These are phyloP conservation scores for Anarsia innoxiella DNA, from an alignment of 2,888 invertebrate species.

Conservation along the genomic window DNA sequence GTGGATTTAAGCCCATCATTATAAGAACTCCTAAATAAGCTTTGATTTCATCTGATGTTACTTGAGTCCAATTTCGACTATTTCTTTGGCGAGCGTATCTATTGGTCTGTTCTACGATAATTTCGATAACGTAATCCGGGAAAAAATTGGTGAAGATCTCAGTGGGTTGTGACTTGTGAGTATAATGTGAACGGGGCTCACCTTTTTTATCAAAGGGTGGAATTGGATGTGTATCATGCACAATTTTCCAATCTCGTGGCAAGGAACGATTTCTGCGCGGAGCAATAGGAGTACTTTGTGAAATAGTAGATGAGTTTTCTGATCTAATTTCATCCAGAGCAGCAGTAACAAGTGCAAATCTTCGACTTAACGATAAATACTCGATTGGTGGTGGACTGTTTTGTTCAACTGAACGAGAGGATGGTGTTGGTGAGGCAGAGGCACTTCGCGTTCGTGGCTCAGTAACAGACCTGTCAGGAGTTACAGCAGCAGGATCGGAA, in stretches of 20 bases:
- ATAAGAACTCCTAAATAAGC: constrained; percentile 19
- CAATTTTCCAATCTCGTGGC: constrained; percentile 3
- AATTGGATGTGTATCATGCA: not conserved
- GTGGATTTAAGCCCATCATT: constrained; percentile 23
- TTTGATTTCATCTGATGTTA: constrained; percentile 11
- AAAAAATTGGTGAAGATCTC: constrained; percentile 8
- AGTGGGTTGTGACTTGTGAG: constrained; percentile 7
- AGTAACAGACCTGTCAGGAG: too few relatives aligned
- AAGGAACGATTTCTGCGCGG: not conserved
- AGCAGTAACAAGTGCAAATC: not conserved
- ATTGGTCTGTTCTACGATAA: constrained; percentile 9
- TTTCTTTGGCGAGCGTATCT: constrained; percentile 13
- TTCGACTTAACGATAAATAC: not conserved
- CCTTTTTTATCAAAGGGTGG: not conserved
- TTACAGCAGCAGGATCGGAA: too few relatives aligned
- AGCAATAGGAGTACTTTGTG: not conserved
- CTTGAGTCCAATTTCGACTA: constrained; percentile 7
- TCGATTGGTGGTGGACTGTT: not conserved
- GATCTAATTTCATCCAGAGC: constrained; percentile 1
- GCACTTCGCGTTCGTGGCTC: too few relatives aligned
- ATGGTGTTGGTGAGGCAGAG: too few relatives aligned
- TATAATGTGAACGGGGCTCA: constrained; percentile 3
- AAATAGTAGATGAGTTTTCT: not conserved
- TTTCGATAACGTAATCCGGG: constrained; percentile 5
- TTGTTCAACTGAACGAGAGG: not conserved